phyloP scores from a whole-genome alignment of 2,888 invertebrate species.

The Hipparchia semele region DNA sequence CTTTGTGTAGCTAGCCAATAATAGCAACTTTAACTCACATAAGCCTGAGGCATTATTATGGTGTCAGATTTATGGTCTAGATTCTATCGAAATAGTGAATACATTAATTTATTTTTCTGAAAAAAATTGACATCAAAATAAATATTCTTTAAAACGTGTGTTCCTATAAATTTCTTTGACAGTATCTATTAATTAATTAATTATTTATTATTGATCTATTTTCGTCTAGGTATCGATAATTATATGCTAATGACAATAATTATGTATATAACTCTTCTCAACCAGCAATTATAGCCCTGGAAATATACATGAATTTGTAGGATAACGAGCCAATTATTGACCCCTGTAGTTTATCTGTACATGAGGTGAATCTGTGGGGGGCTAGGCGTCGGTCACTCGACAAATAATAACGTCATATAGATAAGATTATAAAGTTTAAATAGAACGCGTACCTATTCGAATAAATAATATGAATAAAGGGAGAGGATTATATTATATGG shows the following conservation, averaged over 20 bases:
- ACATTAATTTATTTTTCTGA: too few relatives aligned
- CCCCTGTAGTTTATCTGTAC: slow-evolving; percentile 62
- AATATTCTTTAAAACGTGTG: too few relatives aligned
- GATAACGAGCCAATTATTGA: slow-evolving; percentile 56
- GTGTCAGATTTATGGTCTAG: neutral
- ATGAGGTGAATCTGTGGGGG: slow-evolving; percentile 78
- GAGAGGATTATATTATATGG: neutral
- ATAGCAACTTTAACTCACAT: too few relatives aligned
- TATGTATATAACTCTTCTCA: slow-evolving; percentile 2
- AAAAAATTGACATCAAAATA: too few relatives aligned
- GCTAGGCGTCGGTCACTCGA: slow-evolving; percentile 40
- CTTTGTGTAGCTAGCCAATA: too few relatives aligned
- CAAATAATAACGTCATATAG: slow-evolving; percentile 30
- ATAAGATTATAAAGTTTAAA: slow-evolving; percentile 26
- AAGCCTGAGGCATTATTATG: too few relatives aligned
- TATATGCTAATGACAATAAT: neutral
- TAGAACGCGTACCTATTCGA: neutral
- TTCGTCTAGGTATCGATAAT: neutral
- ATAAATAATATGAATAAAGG: neutral
- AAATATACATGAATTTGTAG: slow-evolving; percentile 55
- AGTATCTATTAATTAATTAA: too few relatives aligned
- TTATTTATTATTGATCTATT: slow-evolving; percentile 3
- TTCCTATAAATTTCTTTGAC: too few relatives aligned
- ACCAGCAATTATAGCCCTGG: slow-evolving; percentile 39
- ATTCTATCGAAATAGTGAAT: too few relatives aligned